Evolutionary conservation across 2,797 vertebrate genomes (phyloP), one percentile per base, ranked within the genome.

Genomic region (Smutsia temminckii): DNA sequence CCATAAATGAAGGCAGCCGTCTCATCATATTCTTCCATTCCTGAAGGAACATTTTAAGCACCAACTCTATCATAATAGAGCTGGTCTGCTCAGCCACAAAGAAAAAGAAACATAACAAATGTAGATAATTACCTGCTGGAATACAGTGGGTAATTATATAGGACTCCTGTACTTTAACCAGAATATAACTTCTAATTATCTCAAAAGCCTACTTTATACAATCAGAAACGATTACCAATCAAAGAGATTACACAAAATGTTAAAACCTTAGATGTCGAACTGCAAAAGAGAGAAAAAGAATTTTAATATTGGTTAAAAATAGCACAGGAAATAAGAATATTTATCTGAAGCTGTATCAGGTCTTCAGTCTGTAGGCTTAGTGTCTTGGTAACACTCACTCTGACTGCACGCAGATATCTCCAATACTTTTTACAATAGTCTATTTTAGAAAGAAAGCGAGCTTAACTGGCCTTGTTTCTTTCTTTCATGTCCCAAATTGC

Each of bases 121-220:
- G 23, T 49, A 80, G 85, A 89, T 93, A 84, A 96, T 95, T 87
- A 94, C 29, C 42, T 69, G n/a, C 87, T 80, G 72, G 16, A 83
- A 55, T 64, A 8, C 32, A 87, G 71, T 12, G 18, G 85, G 20
- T 92, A 92, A 92, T 95, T 89, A 93, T 89, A 93, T 46, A 34
- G 59, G 66, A 94, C 32, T 89, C 75, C 75, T 80, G 46, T 88
- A 79, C 66, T 89, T 92, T 66, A 71, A 90, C 84, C 25, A 2
- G 71, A 87, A 71, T 61, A 8, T 83, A 94, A 93, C 46, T 89
- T 91, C 64, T 85, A 95, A 94, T 95, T 94, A 92, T 95, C 85
- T 92, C 61, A 77, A 94, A 93, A 61, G 29, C n/a, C 72, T 85
- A 84, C 71, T 93, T 90, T 63, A 92, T 61, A 92, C 64, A 94